phyloP scores from a whole-genome alignment of 2,797 vertebrate species.

The Aeoliscus strigatus region DNA sequence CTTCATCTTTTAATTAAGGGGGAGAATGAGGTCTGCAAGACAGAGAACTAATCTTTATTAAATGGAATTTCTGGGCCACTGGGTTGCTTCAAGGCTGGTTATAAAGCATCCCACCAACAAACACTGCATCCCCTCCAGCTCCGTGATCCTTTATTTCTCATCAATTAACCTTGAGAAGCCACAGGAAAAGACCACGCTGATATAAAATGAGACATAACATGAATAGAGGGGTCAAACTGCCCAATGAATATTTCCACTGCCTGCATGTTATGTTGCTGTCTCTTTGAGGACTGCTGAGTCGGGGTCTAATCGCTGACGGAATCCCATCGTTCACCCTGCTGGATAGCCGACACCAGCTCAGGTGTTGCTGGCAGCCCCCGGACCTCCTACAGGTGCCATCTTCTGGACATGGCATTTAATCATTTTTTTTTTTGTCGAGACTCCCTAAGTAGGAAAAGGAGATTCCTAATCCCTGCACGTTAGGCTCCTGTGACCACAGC shows the following conservation, averaged over 20 bases:
- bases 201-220: slow-evolving; percentile 21
- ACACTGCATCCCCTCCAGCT: slow-evolving; percentile 28
- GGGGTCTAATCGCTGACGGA: slow-evolving; percentile 21
- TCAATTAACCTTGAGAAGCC: slow-evolving; percentile 65
- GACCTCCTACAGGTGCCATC: slow-evolving; percentile 39
- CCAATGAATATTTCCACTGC: slow-evolving; percentile 39
- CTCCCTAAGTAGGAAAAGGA: no score
- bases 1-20: slow-evolving; percentile 76
- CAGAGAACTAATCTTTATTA: slow-evolving; percentile 77
- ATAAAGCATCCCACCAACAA: slow-evolving; percentile 58
- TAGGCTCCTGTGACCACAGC: slow-evolving; percentile 27
- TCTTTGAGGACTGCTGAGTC: slow-evolving; percentile 28
- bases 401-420: slow-evolving; percentile 50
- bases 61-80: slow-evolving; percentile 77
- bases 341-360: slow-evolving; percentile 18
- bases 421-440: slow-evolving; percentile 45
- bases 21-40: slow-evolving; percentile 68
- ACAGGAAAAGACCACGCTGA: slow-evolving; percentile 32
- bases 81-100: slow-evolving; percentile 63
- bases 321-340: slow-evolving; percentile 40
- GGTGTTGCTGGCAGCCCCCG: slow-evolving; percentile 7
- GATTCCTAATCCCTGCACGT: slow-evolving; percentile 39
- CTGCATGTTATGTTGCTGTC: slow-evolving; percentile 45
- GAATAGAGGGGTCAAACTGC: slow-evolving; percentile 12
- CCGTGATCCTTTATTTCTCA: slow-evolving; percentile 55